Percentiles rank a stretch among this genome's conserved stretches.
Conservation (phyloP, 2,888 invertebrate species). For the Lasioglossum morio region DNA sequence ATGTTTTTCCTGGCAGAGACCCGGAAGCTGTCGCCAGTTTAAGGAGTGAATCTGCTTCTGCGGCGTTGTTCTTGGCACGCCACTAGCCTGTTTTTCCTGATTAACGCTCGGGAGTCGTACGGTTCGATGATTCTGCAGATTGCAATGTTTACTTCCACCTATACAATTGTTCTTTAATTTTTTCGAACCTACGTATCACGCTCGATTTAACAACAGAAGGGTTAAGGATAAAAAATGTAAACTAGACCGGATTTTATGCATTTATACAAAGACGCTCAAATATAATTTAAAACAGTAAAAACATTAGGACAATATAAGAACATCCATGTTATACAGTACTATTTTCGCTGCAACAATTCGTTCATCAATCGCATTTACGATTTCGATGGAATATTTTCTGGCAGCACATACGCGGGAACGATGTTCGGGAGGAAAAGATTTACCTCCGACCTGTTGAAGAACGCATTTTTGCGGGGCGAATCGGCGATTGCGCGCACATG, state of each 20-base stretch:
- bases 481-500: not conserved
- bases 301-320: no score
- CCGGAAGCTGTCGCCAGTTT: not conserved
- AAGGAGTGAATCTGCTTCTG: not conserved
- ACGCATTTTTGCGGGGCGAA: not conserved
- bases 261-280: no score
- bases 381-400: not conserved
- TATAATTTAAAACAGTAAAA: no score
- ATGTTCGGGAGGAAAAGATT: no score
- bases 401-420: no score
- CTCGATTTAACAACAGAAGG: not conserved
- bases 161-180: not conserved
- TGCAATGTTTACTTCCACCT: not conserved
- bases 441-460: not conserved
- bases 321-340: no score
- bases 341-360: not conserved
- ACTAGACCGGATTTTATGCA: not conserved
- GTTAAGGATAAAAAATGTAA: not conserved
- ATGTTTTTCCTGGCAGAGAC: conserved; percentile 29
- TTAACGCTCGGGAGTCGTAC: not conserved
- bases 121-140: not conserved
- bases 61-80: conserved; percentile 27
- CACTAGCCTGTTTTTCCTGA: conserved; percentile 4
- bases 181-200: not conserved
- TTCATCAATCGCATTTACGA: not conserved